These are phyloP conservation scores for Orthosia gracilis DNA, from an alignment of 2,888 invertebrate species.

Conservation along the genomic window DNA sequence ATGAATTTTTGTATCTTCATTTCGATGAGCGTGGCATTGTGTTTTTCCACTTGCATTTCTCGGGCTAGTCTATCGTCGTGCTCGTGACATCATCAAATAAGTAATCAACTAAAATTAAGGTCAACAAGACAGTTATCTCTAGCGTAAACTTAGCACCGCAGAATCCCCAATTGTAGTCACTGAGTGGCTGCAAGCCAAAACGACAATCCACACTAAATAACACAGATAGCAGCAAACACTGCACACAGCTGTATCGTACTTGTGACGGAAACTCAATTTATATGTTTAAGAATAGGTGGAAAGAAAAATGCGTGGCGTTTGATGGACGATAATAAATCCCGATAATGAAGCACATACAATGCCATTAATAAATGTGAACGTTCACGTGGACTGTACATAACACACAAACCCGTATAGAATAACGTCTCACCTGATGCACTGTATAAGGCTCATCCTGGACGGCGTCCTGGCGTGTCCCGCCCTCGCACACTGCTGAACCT, in stretches of 20 bases:
- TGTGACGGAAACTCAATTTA: conserved; percentile 43
- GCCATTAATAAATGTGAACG: conserved; percentile 8
- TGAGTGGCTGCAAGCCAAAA: conserved; percentile 76
- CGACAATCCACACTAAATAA: conserved; percentile 66
- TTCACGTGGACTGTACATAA: conserved; percentile 7
- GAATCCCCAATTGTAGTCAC: conserved; percentile 58
- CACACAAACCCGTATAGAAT: conserved; percentile 8
- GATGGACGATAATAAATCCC: conserved; percentile 32
- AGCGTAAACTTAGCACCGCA: conserved; percentile 47
- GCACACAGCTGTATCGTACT: conserved; percentile 38
- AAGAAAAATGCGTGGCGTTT: conserved; percentile 19
- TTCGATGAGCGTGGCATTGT: conserved; percentile 47
- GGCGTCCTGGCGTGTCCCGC: conserved; percentile 85
- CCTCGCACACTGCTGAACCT: conserved; percentile 88
- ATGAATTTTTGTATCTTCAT: conserved; percentile 65
- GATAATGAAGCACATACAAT: conserved; percentile 31
- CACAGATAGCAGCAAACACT: conserved; percentile 58
- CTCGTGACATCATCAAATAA: conserved; percentile 26
- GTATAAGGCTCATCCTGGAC: conserved; percentile 93
- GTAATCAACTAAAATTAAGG: conserved; percentile 37
- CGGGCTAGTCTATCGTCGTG: not conserved
- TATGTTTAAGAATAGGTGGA: conserved; percentile 27
- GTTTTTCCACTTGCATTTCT: conserved; percentile 37
- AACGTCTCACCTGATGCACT: conserved; percentile 93
- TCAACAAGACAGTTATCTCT: conserved; percentile 39